A percentile compares a stretch with the other conserved stretches of the same genome.
Conservation (phyloP, 2,797 vertebrate genomes). For the Brachyrhaphis roseni region DNA sequence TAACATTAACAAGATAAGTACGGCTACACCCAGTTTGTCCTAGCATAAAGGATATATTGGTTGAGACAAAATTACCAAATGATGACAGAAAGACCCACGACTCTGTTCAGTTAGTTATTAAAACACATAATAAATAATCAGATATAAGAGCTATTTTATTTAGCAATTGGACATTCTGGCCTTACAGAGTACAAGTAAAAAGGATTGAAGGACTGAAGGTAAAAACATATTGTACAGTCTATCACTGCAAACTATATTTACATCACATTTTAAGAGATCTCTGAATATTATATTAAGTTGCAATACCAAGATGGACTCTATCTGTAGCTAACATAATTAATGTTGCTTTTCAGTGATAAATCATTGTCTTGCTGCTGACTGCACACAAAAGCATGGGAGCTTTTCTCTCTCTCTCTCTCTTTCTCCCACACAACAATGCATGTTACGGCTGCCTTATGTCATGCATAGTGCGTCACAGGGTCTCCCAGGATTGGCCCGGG, state of each 20-base stretch:
- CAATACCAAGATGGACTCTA: conserved; percentile 2
- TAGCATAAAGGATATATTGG: neutral
- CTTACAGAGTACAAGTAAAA: neutral
- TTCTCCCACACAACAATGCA: conserved; percentile 53
- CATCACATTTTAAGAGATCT: neutral
- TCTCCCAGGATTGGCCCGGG: conserved; percentile 70
- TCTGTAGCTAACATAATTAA: conserved; percentile 16
- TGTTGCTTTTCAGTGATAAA: conserved; percentile 14
- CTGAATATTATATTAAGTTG: neutral
- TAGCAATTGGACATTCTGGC: neutral
- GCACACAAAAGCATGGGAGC: conserved; percentile 20
- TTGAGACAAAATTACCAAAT: neutral
- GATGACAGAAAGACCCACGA: neutral
- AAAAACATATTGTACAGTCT: neutral
- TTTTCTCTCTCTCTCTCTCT: conserved; percentile 10
- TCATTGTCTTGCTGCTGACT: conserved; percentile 28
- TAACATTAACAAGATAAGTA: neutral
- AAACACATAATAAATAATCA: neutral
- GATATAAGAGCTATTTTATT: neutral
- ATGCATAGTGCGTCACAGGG: conserved; percentile 68
- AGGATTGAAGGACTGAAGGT: neutral
- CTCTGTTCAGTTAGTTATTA: neutral
- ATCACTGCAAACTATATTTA: neutral
- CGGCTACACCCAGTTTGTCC: neutral
- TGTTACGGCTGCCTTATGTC: conserved; percentile 70